These are phyloP conservation scores for Capromys pilorides DNA, from an alignment of 2,797 vertebrate genomes.

Conservation along the genomic window DNA sequence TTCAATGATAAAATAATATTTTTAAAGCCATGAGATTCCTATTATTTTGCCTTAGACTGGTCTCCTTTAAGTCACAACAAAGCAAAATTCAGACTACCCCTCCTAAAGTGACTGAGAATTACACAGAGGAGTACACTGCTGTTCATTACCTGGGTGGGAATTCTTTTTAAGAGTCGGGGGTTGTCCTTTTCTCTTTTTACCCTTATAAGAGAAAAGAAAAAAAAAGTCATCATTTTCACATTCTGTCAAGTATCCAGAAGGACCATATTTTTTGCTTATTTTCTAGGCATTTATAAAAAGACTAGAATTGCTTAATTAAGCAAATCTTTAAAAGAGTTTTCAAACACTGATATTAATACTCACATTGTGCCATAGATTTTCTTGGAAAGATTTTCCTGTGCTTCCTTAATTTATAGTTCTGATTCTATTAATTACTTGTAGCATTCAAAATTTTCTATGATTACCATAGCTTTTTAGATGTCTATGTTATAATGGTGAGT, in stretches of 20 bases:
- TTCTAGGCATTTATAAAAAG: background rate
- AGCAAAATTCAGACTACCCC: background rate
- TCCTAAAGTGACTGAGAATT: background rate
- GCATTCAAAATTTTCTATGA: slow-evolving; percentile 46
- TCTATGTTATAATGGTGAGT: background rate
- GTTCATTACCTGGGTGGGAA: background rate
- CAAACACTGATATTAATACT: background rate
- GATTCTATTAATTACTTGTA: background rate
- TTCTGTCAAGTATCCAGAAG: background rate
- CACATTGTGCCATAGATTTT: background rate
- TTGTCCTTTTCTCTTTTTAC: background rate
- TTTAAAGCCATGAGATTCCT: background rate
- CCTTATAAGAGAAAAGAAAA: background rate
- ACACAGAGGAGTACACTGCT: background rate
- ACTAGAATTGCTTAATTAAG: slow-evolving; percentile 11
- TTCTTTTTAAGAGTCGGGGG: background rate
- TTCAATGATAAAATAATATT: slow-evolving; percentile 1
- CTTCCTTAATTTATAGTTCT: background rate
- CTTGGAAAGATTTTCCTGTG: slow-evolving; percentile 19
- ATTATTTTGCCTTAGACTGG: background rate
- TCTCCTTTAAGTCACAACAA: slow-evolving; percentile 10
- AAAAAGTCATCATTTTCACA: background rate
- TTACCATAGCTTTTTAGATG: background rate
- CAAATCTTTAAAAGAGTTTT: background rate
- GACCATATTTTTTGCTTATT: background rate